These are phyloP conservation scores for Manis pentadactyla DNA, from an alignment of 2,797 vertebrate species.

Conservation along the genomic window DNA sequence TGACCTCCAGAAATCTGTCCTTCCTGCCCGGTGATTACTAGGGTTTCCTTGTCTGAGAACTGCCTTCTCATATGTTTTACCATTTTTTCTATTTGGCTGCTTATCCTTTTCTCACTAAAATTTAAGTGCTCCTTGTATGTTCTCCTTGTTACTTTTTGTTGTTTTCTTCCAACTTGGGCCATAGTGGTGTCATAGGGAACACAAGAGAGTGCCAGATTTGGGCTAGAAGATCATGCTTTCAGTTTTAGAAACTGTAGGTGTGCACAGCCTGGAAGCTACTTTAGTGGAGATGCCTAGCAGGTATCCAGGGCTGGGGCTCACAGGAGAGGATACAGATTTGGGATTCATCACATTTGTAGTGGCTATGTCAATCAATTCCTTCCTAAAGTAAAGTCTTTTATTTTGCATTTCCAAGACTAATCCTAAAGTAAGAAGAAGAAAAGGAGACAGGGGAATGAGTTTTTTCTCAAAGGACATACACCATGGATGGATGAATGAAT, in stretches of 20 bases:
- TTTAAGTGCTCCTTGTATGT: not conserved
- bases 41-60: not conserved
- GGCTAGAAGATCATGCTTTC: not conserved
- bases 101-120: slow-evolving; percentile 1
- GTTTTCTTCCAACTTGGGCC: not conserved
- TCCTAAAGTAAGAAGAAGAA: not conserved
- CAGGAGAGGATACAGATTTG: not conserved
- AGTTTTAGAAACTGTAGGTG: not conserved
- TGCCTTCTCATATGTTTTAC: slow-evolving; percentile 9
- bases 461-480: not conserved
- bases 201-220: not conserved
- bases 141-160: not conserved
- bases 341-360: not conserved
- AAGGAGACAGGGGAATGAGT: not conserved
- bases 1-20: slow-evolving; percentile 5
- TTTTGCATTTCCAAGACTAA: not conserved
- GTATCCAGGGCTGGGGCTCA: not conserved
- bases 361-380: not conserved
- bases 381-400: not conserved
- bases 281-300: not conserved
- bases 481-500: not conserved
- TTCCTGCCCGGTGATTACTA: not conserved
- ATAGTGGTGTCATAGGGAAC: not conserved
- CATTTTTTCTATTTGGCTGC: not conserved
- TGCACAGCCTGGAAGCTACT: not conserved